These are phyloP conservation scores for Cyclargus thomasi DNA, from an alignment of 1,140 invertebrate species.

Conservation along the genomic window DNA sequence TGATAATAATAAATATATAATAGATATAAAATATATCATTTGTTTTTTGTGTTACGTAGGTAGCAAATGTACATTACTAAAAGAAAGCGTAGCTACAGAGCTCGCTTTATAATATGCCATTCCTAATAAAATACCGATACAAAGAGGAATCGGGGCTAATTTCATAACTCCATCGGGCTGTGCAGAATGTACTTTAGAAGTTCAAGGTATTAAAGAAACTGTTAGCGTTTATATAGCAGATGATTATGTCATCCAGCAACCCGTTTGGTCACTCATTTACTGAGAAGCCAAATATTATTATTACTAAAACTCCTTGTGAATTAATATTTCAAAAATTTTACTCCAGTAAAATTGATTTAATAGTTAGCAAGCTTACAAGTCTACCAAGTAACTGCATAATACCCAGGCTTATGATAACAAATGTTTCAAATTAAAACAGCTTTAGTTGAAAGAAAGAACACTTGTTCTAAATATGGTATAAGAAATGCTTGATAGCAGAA, in stretches of 20 bases:
- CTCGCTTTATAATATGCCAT: background rate
- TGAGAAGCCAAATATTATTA: background rate
- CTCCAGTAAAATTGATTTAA: background rate
- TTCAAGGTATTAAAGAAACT: background rate
- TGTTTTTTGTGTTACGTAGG: slow-evolving; percentile 11
- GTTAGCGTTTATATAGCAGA: background rate
- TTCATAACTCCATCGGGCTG: slow-evolving; percentile 2
- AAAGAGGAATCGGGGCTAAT: slow-evolving; percentile 23
- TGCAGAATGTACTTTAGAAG: background rate
- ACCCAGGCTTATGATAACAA: background rate
- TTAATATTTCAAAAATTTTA: background rate
- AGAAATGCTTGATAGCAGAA: background rate
- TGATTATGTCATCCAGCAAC: background rate
- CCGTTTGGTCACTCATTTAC: background rate
- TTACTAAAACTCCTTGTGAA: background rate
- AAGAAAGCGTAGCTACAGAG: slow-evolving; percentile 16
- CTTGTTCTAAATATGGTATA: background rate
- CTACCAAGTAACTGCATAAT: background rate
- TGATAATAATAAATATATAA: slow-evolving; percentile 27
- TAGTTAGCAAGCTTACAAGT: background rate
- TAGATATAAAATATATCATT: slow-evolving; percentile 26
- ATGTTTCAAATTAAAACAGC: background rate
- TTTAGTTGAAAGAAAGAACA: background rate
- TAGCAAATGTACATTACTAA: slow-evolving; percentile 24
- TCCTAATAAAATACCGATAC: background rate